A percentile compares a stretch with the other conserved stretches of the same genome.
These are phyloP conservation scores for Prunella strophiata DNA, from an alignment of 2,797 vertebrate genomes.

Conservation along the genomic window DNA sequence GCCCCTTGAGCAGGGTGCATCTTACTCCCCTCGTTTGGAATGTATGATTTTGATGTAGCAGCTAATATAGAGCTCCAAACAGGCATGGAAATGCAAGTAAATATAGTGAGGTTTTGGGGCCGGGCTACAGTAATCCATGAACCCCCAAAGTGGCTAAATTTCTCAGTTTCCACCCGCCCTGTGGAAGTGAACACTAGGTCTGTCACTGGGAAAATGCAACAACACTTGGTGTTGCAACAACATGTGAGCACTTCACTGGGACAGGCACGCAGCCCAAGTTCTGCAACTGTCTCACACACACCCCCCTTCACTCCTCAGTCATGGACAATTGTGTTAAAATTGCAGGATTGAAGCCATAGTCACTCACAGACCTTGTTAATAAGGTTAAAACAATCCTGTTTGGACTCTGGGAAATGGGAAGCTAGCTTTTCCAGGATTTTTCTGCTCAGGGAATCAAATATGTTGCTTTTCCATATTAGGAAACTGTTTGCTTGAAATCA, in stretches of 20 bases:
- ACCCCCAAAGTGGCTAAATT: background rate
- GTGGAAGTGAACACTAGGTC: background rate
- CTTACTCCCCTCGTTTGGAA: accelerated
- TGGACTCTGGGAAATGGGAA: background rate
- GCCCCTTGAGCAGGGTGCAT: background rate
- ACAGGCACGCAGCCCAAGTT: background rate
- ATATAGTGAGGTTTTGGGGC: background rate
- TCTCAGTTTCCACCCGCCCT: background rate
- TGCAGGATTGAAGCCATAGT: background rate
- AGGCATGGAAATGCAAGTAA: background rate
- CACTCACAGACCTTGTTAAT: background rate
- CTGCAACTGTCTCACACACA: background rate
- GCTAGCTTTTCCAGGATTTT: conserved; percentile 9
- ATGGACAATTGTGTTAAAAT: background rate
- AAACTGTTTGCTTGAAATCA: conserved; percentile 49
- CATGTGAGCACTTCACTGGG: background rate
- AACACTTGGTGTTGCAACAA: background rate
- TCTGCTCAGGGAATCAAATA: background rate
- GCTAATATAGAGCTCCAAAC: background rate
- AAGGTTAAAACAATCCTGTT: conserved; percentile 44
- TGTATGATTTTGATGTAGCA: background rate
- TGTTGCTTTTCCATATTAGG: conserved; percentile 25
- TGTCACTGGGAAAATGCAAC: background rate
- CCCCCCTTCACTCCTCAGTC: background rate
- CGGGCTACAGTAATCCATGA: background rate